Conservation (phyloP, 53 echinoderm and acorn worm genomes). For the Hippasteria phrygiana region DNA sequence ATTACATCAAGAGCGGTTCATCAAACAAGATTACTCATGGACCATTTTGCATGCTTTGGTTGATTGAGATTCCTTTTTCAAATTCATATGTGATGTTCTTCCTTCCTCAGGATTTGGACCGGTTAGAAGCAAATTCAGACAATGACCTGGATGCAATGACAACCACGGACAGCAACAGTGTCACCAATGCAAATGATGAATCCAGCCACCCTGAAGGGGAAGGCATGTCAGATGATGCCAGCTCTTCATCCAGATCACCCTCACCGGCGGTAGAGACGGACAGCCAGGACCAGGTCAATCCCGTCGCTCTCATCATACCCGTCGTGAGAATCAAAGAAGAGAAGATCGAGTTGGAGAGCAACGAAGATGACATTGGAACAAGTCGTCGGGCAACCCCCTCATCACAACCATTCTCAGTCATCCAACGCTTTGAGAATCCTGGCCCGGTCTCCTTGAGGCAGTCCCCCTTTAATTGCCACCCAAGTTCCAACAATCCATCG, state of each 20-base stretch:
- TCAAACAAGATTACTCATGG: too few relatives aligned
- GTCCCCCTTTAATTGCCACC: slow-evolving; percentile 17
- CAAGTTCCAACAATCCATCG: slow-evolving; percentile 3
- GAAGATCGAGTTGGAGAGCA: slow-evolving; percentile 23
- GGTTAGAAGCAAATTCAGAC: slow-evolving; percentile 21
- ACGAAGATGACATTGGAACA: neutral
- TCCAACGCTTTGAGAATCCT: slow-evolving; percentile 30
- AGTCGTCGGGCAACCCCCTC: neutral
- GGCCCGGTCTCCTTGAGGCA: neutral
- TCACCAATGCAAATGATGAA: slow-evolving; percentile 51
- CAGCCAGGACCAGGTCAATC: slow-evolving; percentile 1
- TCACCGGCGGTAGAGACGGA: slow-evolving; percentile 8
- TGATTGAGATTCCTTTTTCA: too few relatives aligned
- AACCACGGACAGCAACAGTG: slow-evolving; percentile 46
- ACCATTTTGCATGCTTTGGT: too few relatives aligned
- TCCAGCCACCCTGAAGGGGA: slow-evolving; percentile 59
- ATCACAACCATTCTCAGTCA: slow-evolving; percentile 41
- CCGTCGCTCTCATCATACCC: slow-evolving; percentile 47
- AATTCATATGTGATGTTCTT: neutral
- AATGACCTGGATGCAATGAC: slow-evolving; percentile 39
- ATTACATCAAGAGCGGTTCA: too few relatives aligned
- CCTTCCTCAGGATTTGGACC: slow-evolving; percentile 8
- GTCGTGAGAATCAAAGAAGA: slow-evolving; percentile 61
- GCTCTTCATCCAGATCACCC: slow-evolving; percentile 57
- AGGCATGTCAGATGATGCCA: slow-evolving; percentile 47